These are phyloP conservation scores for Cossypha niveicapilla DNA, from an alignment of 2,797 vertebrate species.

Conservation along the genomic window DNA sequence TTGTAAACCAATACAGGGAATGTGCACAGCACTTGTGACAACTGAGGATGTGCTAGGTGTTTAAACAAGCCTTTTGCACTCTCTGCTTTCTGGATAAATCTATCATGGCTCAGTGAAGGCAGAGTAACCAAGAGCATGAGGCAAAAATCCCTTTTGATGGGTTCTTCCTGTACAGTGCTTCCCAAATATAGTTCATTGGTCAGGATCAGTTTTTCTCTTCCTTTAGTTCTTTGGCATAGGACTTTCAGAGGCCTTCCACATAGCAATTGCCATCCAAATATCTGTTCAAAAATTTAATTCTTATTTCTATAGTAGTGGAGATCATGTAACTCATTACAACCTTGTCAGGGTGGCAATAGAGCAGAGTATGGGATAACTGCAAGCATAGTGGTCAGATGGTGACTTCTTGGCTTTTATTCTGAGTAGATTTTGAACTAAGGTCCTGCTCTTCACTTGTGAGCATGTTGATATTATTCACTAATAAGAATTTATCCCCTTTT, in stretches of 20 bases:
- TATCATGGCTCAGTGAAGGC: neutral
- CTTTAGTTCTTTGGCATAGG: no score
- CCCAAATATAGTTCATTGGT: neutral
- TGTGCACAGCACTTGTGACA: neutral
- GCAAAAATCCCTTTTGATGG: neutral
- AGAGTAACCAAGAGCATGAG: neutral
- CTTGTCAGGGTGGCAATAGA: neutral
- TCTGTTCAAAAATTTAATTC: neutral
- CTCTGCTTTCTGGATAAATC: neutral
- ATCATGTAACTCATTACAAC: neutral
- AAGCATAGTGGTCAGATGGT: neutral
- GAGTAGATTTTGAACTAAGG: neutral
- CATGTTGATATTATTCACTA: neutral
- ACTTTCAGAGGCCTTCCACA: neutral
- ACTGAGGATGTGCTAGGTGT: neutral
- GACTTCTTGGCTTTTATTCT: neutral
- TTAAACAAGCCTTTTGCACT: neutral
- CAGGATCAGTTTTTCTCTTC: neutral
- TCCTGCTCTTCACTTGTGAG: neutral
- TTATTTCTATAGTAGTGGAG: neutral
- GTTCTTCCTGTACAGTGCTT: neutral
- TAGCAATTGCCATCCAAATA: neutral
- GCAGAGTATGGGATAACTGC: accelerated
- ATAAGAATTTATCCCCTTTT: neutral
- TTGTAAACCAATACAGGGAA: neutral